Base-by-base conservation (phyloP, 2,797 vertebrate species). In the Pangasius djambal region DNA sequence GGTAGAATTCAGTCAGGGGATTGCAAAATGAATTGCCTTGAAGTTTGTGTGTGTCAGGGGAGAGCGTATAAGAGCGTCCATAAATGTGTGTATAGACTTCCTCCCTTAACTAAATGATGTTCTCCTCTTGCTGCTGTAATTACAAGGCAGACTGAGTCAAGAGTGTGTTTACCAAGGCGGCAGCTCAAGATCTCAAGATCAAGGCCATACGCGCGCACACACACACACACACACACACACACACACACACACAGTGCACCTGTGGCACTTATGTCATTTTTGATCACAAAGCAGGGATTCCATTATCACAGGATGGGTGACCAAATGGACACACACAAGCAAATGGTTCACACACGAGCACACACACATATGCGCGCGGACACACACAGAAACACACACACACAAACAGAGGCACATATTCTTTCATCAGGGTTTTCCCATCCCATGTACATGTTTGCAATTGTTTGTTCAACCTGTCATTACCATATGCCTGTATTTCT, bases 371-470 rank as follows among this genome's bases (percentile, higher is more conserved):
- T 1, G 6, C 6, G 6, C 44, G 6, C 44, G 0, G 31, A 82
- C 12, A 77, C 86, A 78, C 25, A 44, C 4, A 77, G n/a, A n/a
- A n/a, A n/a, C 25, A 20, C 67, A 34, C 34, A 22, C 70, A n/a
- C 44, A 77, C 44, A 50, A 2, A 74, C 34, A 74, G 34, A 57
- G 28, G 20, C 48, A 83, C 84, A 69, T 40, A 34, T 87, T 82
- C 59, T 57, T 75, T 48, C 37, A 72, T 90, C 88, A 90, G 89
- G 84, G 57, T 79, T 81, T 91, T 89, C 25, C 18, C 31, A 55
- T 79, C 61, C 65, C 40, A 25, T 81, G 77, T 88, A 95, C 94
- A 93, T 95, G 93, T 95, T 94, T 94, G 85, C 94, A 93, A 93
- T 85, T 75, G 40, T 67, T 85, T 78, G 37, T 61, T 72, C n/a